Base-by-base conservation (phyloP, 2,888 invertebrate genomes). In the Dolomedes plantarius region DNA sequence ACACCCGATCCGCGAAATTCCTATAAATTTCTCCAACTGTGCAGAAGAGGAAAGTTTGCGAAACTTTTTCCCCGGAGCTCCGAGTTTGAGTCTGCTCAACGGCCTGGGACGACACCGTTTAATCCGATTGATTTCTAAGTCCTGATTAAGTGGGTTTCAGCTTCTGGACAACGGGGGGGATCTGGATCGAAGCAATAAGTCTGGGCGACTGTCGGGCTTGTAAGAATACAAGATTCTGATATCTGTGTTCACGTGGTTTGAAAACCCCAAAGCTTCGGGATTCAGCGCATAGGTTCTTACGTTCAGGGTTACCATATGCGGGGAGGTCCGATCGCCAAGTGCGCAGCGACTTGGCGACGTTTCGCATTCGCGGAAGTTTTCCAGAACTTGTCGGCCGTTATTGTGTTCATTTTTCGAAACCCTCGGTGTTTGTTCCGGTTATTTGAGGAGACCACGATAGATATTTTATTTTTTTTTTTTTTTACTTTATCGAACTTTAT, bases 231-330 rank as follows among this genome's bases (percentile, higher is more conserved):
- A 81, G 82, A 82, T 82, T 62, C 65, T 82, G 82, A 82, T 82
- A 82, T 82, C 82, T 75, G 32, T 71, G 75, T 74, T 82, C 74
- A 82, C 82, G 82, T 82, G 82, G 69, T 75, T 82, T 82, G 71
- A 75, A 82, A 82, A 81, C 81, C 81, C 74, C 68, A 81, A 71
- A 82, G 82, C 82, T 71, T 82, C 75, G 16, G 69, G 75, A 76
- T 76, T 82, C 82, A 68, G 82, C 82, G 82, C 82, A 82, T 73
- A 82, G 82, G 82, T 82, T 82, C 82, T 82, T 75, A 82, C 75
- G 68, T 69, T 69, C 82, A 71, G 82, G 82, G 82, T 82, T 82
- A 76, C 82, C 41, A 31, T 28, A 62, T 36, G 39, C 29, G 64
- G 69, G n/a, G n/a, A 19, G 13, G 13, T 67, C 67, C 65, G 27